Evolutionary conservation across 2,888 invertebrate species (phyloP).

Genomic region (Horisme vitalbata): DNA sequence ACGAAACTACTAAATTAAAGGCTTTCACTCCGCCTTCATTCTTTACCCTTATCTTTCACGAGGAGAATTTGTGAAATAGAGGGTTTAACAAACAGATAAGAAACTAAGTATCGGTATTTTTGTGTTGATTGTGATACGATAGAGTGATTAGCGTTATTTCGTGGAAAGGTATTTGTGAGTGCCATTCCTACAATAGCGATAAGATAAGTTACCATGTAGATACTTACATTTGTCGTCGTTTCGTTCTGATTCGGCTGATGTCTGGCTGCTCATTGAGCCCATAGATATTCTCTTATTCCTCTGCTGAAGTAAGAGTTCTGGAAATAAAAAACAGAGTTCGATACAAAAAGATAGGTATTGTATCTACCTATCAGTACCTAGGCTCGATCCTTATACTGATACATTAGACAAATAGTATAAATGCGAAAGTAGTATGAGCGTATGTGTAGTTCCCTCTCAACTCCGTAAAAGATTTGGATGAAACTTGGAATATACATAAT

Average conservation of each 20-base stretch:
- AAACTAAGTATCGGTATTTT: background rate
- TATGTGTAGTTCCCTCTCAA: too few relatives aligned
- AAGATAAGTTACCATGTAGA: slow-evolving; percentile 10
- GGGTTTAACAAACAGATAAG: background rate
- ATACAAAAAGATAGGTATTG: too few relatives aligned
- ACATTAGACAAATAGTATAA: too few relatives aligned
- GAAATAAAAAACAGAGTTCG: slow-evolving; percentile 36
- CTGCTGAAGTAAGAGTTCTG: slow-evolving; percentile 71
- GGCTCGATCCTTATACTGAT: too few relatives aligned
- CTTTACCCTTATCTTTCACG: too few relatives aligned
- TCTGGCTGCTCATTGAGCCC: slow-evolving; percentile 71
- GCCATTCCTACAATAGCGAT: background rate
- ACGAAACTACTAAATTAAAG: too few relatives aligned
- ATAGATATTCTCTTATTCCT: slow-evolving; percentile 72
- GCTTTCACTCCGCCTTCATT: too few relatives aligned
- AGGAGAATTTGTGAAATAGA: too few relatives aligned
- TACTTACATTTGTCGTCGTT: slow-evolving; percentile 76
- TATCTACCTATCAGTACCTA: too few relatives aligned
- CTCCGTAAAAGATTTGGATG: too few relatives aligned
- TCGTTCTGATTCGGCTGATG: slow-evolving; percentile 61
- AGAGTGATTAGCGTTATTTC: slow-evolving; percentile 9
- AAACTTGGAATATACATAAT: too few relatives aligned
- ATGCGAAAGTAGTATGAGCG: too few relatives aligned
- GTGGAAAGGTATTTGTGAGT: slow-evolving; percentile 10
- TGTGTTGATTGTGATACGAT: background rate